Evolutionary conservation across 2,113 vertebrate genomes (phyloP).

Genomic region (Callospermophilus lateralis): DNA sequence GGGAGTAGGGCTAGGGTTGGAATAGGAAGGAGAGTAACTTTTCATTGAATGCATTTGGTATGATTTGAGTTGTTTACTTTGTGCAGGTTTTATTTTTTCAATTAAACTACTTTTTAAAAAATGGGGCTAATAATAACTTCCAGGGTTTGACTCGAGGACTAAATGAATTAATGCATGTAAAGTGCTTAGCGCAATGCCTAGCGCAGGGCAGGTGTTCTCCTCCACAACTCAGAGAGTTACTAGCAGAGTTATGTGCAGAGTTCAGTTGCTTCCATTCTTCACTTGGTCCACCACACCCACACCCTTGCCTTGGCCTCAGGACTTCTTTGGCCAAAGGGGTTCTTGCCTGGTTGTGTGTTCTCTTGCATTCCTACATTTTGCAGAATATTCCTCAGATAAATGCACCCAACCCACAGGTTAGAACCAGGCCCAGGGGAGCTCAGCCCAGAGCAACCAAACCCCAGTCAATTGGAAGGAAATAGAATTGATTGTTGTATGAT

Average conservation of each 20-base stretch:
- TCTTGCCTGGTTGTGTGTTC: not conserved
- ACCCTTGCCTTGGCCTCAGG: not conserved
- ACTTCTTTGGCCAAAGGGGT: not conserved
- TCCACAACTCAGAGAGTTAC: not conserved
- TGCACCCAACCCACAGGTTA: not conserved
- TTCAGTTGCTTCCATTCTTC: not conserved
- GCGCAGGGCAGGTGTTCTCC: not conserved
- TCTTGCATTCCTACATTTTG: slow-evolving; percentile 20
- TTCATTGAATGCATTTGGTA: not conserved
- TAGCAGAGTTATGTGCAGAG: not conserved
- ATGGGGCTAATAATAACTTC: slow-evolving; percentile 9
- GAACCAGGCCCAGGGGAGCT: not conserved
- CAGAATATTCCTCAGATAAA: not conserved
- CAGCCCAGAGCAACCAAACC: not conserved
- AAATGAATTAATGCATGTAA: slow-evolving; percentile 18
- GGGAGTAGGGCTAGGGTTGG: not conserved
- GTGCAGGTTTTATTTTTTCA: slow-evolving; percentile 54
- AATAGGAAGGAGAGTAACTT: slow-evolving; percentile 12
- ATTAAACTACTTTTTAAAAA: slow-evolving; percentile 5
- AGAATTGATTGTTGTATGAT: not conserved
- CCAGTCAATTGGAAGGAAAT: not conserved
- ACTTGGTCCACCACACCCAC: too few species aligned
- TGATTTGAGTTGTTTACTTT: slow-evolving; percentile 52
- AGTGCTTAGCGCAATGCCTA: not conserved
- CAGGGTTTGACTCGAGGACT: not conserved